These are phyloP conservation scores for Chydorus sphaericus DNA, from an alignment of 2,888 invertebrate genomes.

Conservation along the genomic window DNA sequence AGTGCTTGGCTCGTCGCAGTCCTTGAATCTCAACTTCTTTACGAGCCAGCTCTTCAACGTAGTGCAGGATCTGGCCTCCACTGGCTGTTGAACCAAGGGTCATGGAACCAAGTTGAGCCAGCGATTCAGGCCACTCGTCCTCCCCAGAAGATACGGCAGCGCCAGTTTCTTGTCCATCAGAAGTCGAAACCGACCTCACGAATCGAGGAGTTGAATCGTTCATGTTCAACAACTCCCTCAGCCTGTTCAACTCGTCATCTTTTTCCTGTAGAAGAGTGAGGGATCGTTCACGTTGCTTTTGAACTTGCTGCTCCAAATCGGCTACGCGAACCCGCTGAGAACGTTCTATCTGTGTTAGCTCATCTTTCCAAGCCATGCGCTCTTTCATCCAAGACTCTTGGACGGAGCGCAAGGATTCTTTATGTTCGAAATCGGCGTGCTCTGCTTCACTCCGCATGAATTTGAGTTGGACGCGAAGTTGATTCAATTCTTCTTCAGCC, in stretches of 20 bases:
- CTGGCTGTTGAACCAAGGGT: conserved; percentile 24
- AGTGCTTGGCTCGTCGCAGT: conserved; percentile 53
- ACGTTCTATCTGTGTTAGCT: conserved; percentile 29
- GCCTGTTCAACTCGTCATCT: conserved; percentile 50
- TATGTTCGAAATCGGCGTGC: conserved; percentile 46
- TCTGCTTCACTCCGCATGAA: conserved; percentile 44
- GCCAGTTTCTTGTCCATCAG: conserved; percentile 16
- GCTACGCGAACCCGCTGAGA: conserved; percentile 38
- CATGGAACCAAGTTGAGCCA: conserved; percentile 16
- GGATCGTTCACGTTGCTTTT: conserved; percentile 65
- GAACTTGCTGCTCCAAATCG: conserved; percentile 52
- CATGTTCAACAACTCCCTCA: conserved; percentile 33
- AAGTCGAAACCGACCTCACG: conserved; percentile 10
- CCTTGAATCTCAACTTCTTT: conserved; percentile 61
- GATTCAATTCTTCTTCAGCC: conserved; percentile 33
- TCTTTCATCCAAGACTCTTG: conserved; percentile 19
- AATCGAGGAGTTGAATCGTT: conserved; percentile 13
- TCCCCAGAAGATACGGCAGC: too few species aligned
- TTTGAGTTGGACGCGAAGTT: conserved; percentile 49
- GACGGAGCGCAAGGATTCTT: conserved; percentile 26
- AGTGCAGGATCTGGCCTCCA: conserved; percentile 62
- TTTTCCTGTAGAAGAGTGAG: conserved; percentile 62
- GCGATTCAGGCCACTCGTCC: conserved; percentile 18
- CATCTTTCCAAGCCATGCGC: conserved; percentile 8
- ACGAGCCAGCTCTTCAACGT: conserved; percentile 64